Evolutionary conservation across 2,113 vertebrate genomes (phyloP), one percentile per base, ranked within the genome.

Genomic region (Halichoerus grypus): DNA sequence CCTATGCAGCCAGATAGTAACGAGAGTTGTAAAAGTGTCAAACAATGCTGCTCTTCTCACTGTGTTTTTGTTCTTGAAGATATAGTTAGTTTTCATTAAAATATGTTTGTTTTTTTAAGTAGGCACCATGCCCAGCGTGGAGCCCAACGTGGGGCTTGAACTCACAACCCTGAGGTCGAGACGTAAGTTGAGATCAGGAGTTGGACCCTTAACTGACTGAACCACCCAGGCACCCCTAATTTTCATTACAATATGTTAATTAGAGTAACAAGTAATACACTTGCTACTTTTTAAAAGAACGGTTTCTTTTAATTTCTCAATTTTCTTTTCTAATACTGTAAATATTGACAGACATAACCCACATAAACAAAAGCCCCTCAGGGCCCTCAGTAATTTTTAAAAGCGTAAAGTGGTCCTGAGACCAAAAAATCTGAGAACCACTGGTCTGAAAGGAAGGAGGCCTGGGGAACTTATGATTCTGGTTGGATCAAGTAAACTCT

Each of bases 281-380:
- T 67, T 67, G 33, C 51, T 88, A 65, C n/a, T n/a, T 87, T 96
- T 86, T 28, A 53, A 92, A 95, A 74, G 71, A 74, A 74, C 42
- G 36, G n/a, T 42, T 69, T 69, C 36, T 13, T 74, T 42, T 42
- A 74, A 61, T 39, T 13, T 91, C 57, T 88, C 18, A n/a, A 39
- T 61, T 96, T 96, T 89, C 46, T 80, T 69, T 92, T 51, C n/a
- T 79, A 57, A 57, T 84, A 39, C 31, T 51, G 3, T 42, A 39
- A 39, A 65, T 85, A 94, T 33, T 61, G 12, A 55, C 49, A 28
- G 15, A 61, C 28, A 6, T 49, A 76, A 61, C 12, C 5, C 53
- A 26, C n/a, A n/a, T 55, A 74, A 95, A 59, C 33, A 82, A n/a
- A 93, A 90, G 49, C 19, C 69, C 87, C 22, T 13, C 39, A 74